Evolutionary conservation across 1,140 invertebrate species (phyloP).

Genomic region (Drosophila asahinai): DNA sequence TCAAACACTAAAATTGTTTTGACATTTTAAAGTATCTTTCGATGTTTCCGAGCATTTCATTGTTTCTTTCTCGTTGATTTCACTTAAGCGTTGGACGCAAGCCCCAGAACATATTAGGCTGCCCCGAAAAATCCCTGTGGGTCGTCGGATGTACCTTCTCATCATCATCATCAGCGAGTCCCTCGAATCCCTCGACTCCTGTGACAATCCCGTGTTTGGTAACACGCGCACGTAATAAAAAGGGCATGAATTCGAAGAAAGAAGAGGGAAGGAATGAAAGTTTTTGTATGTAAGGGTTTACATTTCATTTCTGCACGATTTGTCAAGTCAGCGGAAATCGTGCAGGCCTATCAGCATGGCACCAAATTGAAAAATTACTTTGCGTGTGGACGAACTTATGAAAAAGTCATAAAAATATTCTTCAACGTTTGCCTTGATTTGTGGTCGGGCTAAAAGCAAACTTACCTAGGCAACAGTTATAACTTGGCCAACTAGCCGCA

Average conservation of each 20-base stretch:
- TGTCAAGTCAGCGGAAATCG: constrained; percentile 84
- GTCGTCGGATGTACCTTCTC: constrained; percentile 52
- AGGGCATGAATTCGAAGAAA: constrained; percentile 16
- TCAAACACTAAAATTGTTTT: background rate
- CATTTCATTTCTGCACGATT: constrained; percentile 82
- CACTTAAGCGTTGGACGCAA: constrained; percentile 67
- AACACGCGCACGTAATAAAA: constrained; percentile 69
- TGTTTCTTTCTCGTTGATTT: constrained; percentile 69
- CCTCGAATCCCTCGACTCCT: constrained; percentile 31
- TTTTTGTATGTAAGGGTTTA: constrained; percentile 70
- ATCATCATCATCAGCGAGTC: constrained; percentile 65
- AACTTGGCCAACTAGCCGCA: constrained; percentile 45
- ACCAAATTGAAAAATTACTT: constrained; percentile 82
- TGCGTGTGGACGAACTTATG: constrained; percentile 75
- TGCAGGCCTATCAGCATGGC: constrained; percentile 79
- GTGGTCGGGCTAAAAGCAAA: constrained; percentile 71
- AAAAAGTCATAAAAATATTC: constrained; percentile 71
- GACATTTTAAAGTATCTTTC: constrained; percentile 12
- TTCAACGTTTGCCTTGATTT: constrained; percentile 63
- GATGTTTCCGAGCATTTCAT: constrained; percentile 9
- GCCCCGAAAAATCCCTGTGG: constrained; percentile 33
- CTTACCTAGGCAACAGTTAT: constrained; percentile 50
- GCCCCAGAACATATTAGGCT: constrained; percentile 71
- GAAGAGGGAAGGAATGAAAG: constrained; percentile 26
- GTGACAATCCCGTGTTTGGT: constrained; percentile 53